These are phyloP conservation scores for Prosapia bicincta DNA, from an alignment of 2,888 invertebrate genomes.

Conservation along the genomic window DNA sequence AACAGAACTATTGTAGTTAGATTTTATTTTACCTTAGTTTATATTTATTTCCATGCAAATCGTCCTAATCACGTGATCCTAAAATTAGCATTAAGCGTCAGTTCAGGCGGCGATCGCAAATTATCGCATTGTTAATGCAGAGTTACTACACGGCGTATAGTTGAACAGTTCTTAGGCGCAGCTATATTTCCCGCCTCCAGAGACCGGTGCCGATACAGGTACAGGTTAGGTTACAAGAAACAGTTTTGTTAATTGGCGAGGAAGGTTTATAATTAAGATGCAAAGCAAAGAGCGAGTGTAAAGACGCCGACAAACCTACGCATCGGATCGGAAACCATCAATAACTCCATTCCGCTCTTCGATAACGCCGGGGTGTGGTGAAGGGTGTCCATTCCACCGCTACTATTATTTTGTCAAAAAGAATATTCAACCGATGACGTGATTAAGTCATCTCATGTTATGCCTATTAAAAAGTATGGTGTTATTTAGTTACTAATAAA, in stretches of 20 bases:
- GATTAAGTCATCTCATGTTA: not conserved
- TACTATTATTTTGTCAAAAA: not conserved
- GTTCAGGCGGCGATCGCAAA: no score
- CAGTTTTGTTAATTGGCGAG: not conserved
- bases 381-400: not conserved
- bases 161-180: no score
- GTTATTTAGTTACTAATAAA: no score
- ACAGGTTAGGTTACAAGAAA: not conserved
- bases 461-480: no score
- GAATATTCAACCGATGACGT: not conserved
- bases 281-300: not conserved
- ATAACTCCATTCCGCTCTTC: not conserved
- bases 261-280: not conserved
- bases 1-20: no score
- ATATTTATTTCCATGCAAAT: no score
- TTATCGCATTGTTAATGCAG: no score
- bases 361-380: not conserved
- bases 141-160: no score
- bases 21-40: no score
- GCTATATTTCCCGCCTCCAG: not conserved
- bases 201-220: not conserved
- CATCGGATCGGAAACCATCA: not conserved
- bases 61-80: no score
- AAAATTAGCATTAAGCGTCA: no score
- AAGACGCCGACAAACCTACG: not conserved